Percentiles rank a stretch among this genome's conserved stretches.
Conservation (phyloP, 2,113 vertebrate genomes). For the Caloenas nicobarica region DNA sequence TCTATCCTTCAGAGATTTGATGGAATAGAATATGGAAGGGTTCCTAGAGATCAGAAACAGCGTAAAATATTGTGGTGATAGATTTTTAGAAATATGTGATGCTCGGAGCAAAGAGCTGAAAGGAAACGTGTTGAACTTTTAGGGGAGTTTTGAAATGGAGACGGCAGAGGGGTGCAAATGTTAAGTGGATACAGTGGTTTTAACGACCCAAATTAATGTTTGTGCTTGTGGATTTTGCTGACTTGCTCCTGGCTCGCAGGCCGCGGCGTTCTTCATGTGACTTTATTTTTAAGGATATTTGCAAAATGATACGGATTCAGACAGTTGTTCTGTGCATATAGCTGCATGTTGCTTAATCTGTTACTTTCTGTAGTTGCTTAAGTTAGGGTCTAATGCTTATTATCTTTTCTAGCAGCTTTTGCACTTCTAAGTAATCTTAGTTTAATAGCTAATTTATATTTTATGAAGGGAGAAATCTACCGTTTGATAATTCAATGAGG, state of each 20-base stretch:
- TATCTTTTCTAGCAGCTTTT: not conserved
- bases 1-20: not conserved
- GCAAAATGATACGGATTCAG: not conserved
- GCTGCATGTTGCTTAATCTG: not conserved
- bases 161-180: not conserved
- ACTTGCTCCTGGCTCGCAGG: not conserved
- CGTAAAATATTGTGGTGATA: accelerated
- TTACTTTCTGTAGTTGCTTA: not conserved
- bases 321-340: not conserved
- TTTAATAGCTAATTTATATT: not conserved
- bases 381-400: not conserved
- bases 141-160: not conserved
- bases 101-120: not conserved
- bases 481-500: not conserved
- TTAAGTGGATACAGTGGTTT: not conserved
- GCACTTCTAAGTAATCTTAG: not conserved
- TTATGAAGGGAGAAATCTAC: not conserved
- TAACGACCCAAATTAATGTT: not conserved
- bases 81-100: not conserved
- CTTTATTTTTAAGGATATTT: not conserved
- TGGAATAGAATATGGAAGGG: not conserved
- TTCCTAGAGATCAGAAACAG: not conserved
- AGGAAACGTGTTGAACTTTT: not conserved
- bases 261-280: accelerated
- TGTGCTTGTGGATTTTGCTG: not conserved